Evolutionary conservation across 2,797 vertebrate genomes (phyloP).

Genomic region (Spinus olivaceus): DNA sequence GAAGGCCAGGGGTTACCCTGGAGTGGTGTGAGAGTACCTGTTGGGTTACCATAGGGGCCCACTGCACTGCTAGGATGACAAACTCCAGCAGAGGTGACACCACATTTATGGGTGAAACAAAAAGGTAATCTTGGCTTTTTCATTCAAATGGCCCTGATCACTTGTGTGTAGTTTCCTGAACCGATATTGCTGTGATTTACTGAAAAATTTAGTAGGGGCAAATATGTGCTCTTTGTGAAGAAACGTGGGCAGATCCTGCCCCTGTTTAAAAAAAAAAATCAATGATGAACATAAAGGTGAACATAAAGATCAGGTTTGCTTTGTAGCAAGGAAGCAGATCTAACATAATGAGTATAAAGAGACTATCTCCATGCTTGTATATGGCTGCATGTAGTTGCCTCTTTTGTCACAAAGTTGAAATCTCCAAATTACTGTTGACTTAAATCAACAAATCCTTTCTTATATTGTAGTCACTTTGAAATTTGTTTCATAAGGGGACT

Average conservation of each 20-base stretch:
- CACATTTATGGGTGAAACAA: not conserved
- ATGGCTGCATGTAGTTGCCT: not conserved
- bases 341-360: not conserved
- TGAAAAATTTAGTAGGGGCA: not conserved
- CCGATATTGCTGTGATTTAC: not conserved
- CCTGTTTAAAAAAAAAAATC: not conserved
- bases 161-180: not conserved
- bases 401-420: not conserved
- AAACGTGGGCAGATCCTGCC: not conserved
- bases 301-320: not conserved
- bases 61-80: not conserved
- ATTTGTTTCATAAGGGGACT: not conserved
- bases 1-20: not conserved
- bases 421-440: not conserved
- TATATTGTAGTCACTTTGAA: not conserved
- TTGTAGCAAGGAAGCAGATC: not conserved
- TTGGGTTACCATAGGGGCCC: not conserved
- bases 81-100: not conserved
- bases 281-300: not conserved
- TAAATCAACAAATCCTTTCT: not conserved
- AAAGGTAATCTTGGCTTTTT: not conserved
- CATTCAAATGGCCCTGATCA: not conserved
- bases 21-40: not conserved
- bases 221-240: not conserved
- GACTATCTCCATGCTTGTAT: not conserved